Percentiles rank a stretch among this genome's conserved stretches.
Evolutionary conservation across 1,140 invertebrate genomes (phyloP).

Genomic region (Maniola jurtina): DNA sequence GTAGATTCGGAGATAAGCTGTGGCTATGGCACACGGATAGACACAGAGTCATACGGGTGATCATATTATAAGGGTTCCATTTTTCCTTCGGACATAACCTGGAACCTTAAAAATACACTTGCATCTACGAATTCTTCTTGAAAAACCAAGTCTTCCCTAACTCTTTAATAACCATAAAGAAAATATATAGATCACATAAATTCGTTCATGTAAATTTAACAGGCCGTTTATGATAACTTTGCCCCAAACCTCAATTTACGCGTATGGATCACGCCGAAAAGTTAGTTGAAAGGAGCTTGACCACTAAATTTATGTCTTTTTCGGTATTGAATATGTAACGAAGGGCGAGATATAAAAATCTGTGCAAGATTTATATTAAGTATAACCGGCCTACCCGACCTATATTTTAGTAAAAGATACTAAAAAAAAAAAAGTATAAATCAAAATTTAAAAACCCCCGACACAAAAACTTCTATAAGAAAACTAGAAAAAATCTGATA

Average conservation of each 20-base stretch:
- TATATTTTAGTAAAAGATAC: not conserved
- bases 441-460: no score
- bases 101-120: no score
- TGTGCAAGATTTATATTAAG: constrained; percentile 1
- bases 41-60: no score
- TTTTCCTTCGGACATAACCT: no score
- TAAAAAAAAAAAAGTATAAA: no score
- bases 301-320: constrained; percentile 24
- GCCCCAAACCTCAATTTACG: constrained; percentile 20
- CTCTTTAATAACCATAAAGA: not conserved
- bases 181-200: not conserved
- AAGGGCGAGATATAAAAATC: constrained; percentile 12
- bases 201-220: constrained; percentile 9
- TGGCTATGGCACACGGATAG: no score
- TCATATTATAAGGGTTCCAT: no score
- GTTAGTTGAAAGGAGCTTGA: constrained; percentile 23
- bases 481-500: no score
- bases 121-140: no score
- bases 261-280: constrained; percentile 23
- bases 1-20: no score
- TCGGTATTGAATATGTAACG: constrained; percentile 24
- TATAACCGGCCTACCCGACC: not conserved
- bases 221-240: constrained; percentile 5
- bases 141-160: no score
- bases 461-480: no score